These are phyloP conservation scores for Craseonycteris thonglongyai DNA, from an alignment of 2,113 vertebrate species.

Conservation along the genomic window DNA sequence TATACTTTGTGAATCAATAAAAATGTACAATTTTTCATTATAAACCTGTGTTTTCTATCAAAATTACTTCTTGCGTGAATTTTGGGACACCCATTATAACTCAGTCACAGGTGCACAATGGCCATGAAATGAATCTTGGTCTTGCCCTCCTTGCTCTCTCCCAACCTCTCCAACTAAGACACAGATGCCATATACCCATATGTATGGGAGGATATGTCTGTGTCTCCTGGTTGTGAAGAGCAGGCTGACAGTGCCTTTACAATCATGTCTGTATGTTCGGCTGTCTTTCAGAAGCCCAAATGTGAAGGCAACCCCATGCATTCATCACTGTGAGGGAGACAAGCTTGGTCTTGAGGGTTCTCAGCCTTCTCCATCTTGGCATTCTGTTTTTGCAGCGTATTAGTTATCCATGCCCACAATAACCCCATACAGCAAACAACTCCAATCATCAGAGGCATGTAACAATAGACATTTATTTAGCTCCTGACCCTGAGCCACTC, in stretches of 20 bases:
- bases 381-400: background rate
- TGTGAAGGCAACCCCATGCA: background rate
- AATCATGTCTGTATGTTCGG: background rate
- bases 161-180: background rate
- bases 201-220: accelerated
- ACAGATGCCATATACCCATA: background rate
- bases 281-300: too few species aligned
- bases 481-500: background rate
- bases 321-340: background rate
- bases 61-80: too few species aligned
- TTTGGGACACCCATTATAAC: too few species aligned
- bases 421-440: too few species aligned
- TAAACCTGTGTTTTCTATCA: too few species aligned
- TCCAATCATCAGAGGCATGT: background rate
- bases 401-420: background rate
- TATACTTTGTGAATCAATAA: too few species aligned
- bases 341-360: background rate
- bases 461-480: background rate
- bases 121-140: background rate
- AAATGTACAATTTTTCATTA: too few species aligned
- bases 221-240: background rate
- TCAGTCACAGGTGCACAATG: background rate
- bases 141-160: background rate
- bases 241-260: background rate
- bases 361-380: background rate